These are phyloP conservation scores for Phacellophora camtschatica DNA, from an alignment of 30 jellyfish, hydroid and myxozoan genomes.

Conservation along the genomic window DNA sequence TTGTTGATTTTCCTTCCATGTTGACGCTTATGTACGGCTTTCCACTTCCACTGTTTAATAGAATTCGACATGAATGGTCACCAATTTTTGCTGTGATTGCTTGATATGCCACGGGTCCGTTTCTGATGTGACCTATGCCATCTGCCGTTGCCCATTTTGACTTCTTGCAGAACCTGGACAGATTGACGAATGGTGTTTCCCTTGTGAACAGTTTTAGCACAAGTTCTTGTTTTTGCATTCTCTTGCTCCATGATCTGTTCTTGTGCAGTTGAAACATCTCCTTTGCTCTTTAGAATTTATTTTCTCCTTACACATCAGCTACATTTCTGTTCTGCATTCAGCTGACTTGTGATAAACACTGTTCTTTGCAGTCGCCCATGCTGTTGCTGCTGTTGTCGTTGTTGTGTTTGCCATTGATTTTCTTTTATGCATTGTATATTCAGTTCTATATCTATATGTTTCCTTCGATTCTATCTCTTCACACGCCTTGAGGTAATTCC, in stretches of 20 bases:
- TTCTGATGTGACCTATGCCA: neutral
- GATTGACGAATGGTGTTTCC: neutral
- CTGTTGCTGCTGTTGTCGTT: neutral
- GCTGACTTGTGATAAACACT: no score
- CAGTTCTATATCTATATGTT: no score
- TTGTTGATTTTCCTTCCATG: neutral
- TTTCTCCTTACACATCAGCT: no score
- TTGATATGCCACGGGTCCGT: neutral
- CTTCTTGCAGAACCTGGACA: no score
- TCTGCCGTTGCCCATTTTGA: no score
- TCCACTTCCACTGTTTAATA: conserved; percentile 2
- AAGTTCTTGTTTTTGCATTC: neutral
- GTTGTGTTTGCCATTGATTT: neutral
- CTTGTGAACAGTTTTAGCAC: neutral
- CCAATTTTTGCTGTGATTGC: neutral
- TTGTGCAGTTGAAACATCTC: neutral
- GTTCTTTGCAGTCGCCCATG: neutral
- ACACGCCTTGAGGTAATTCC: neutral
- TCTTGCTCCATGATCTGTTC: neutral
- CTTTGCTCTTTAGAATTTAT: neutral
- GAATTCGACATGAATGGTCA: neutral
- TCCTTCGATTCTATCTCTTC: conserved; percentile 20
- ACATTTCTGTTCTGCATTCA: no score
- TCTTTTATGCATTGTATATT: neutral
- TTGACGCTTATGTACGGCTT: neutral